Evolutionary conservation across 1,140 invertebrate species (phyloP), one percentile per base, ranked within the genome.

Genomic region (Cherax destructor): DNA sequence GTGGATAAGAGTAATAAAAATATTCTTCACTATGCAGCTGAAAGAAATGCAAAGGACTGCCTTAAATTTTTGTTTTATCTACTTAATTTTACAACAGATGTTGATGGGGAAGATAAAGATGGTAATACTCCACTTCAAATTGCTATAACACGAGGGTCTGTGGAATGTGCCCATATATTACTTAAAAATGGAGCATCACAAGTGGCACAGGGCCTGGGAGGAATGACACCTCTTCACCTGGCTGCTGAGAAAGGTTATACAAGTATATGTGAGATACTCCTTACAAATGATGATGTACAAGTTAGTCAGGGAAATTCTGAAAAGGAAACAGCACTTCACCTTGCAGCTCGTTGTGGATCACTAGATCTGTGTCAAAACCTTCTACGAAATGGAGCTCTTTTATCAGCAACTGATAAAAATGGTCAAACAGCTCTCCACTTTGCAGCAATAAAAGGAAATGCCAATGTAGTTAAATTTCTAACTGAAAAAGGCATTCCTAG

Each of bases 151-250:
- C 56, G 74, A 52, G 88, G 65, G 24, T 52, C 72, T 80, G 83
- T 84, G 18, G 83, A 91, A 65, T 91, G 88, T 85, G 88, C 88
- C 21, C 72, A 76, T 11, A 41, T 85, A 21, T 30, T 91, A 16
- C 47, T 91, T 21, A 83, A 91, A 21, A 52, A 78, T 1, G 83
- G 83, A 18, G 81, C 88, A 4, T 91, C 88, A 5, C 81, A 81
- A 21, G 56, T 65, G 24, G 72, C 85, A 21, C 21, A n/a, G 47
- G 84, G 81, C 65, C 24, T 18, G 10, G 88, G 88, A 61, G 81
- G 81, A 59, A 84, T 85, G 83, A 91, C 88, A 16, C 88, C 88
- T 16, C 88, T 91, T 78, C 88, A 91, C 76, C 65, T 91, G 47
- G 81, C 88, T 50, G 88, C 88, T 65, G 88, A 84, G 16, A 91